phyloP scores from a whole-genome alignment of 2,888 invertebrate genomes.

The Parthenolecanium corni region DNA sequence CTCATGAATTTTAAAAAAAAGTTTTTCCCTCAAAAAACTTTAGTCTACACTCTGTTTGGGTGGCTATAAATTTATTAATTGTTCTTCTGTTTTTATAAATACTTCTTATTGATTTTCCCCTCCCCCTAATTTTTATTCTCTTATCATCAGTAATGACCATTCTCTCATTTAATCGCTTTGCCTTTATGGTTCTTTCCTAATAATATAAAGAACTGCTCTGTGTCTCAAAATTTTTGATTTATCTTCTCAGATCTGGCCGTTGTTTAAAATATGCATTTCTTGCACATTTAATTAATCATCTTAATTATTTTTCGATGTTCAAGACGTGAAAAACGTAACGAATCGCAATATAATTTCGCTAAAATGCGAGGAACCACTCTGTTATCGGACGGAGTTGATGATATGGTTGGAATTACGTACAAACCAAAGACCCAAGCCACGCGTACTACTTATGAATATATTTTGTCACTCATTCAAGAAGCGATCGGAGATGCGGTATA shows the following conservation, averaged over 20 bases:
- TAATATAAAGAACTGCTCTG: too few species aligned
- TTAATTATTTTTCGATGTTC: slow-evolving; percentile 26
- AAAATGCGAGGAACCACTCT: slow-evolving; percentile 79
- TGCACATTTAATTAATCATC: background rate
- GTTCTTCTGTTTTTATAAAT: too few species aligned
- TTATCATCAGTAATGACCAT: too few species aligned
- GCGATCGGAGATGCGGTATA: slow-evolving; percentile 73
- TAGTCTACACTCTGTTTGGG: too few species aligned
- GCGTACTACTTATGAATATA: slow-evolving; percentile 88
- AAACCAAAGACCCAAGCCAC: slow-evolving; percentile 96
- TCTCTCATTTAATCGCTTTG: too few species aligned
- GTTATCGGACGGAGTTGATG: slow-evolving; percentile 77
- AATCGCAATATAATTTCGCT: slow-evolving; percentile 81
- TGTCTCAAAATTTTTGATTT: too few species aligned
- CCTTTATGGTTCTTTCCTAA: too few species aligned
- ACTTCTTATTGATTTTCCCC: too few species aligned
- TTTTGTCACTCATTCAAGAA: slow-evolving; percentile 92
- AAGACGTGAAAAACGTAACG: slow-evolving; percentile 77
- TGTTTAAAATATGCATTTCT: background rate
- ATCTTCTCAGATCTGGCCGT: background rate
- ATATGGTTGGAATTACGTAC: slow-evolving; percentile 88
- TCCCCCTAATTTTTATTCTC: too few species aligned
- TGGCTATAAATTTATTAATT: background rate
- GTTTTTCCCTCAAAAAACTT: too few species aligned
- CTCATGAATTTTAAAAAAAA: too few species aligned